Conservation (phyloP, 2,113 vertebrate species). For the Labeo catla region DNA sequence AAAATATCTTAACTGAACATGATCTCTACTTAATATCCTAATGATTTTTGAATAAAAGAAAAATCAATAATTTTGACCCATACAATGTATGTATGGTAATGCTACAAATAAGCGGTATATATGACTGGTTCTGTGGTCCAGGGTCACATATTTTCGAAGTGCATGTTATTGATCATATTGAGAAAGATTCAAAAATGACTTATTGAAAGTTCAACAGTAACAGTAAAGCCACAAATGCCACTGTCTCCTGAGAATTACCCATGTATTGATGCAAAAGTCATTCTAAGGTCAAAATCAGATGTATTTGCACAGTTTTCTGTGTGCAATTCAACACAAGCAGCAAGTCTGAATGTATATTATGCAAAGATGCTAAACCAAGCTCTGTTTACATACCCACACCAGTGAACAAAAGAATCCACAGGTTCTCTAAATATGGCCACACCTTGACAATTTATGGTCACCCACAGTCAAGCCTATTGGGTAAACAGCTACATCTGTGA, state of each 20-base stretch:
- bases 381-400: not conserved
- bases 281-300: not conserved
- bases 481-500: not conserved
- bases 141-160: too few relatives aligned
- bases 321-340: not conserved
- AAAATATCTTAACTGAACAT: too few relatives aligned
- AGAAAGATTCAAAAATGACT: not conserved
- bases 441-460: constrained; percentile 2
- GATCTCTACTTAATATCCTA: too few relatives aligned
- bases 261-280: not conserved
- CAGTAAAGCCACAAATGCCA: not conserved
- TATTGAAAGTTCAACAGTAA: not conserved
- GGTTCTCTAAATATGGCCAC: not conserved
- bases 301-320: not conserved
- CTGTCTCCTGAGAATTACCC: not conserved
- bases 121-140: too few relatives aligned
- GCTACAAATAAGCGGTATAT: too few relatives aligned
- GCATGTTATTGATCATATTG: not conserved
- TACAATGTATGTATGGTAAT: too few relatives aligned
- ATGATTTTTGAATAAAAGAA: too few relatives aligned
- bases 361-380: not conserved
- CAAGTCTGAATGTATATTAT: not conserved
- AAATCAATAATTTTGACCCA: too few relatives aligned
- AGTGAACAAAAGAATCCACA: not conserved
- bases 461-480: constrained; percentile 2